Conservation (phyloP, 2,113 vertebrate genomes). For the Danio rerio region DNA sequence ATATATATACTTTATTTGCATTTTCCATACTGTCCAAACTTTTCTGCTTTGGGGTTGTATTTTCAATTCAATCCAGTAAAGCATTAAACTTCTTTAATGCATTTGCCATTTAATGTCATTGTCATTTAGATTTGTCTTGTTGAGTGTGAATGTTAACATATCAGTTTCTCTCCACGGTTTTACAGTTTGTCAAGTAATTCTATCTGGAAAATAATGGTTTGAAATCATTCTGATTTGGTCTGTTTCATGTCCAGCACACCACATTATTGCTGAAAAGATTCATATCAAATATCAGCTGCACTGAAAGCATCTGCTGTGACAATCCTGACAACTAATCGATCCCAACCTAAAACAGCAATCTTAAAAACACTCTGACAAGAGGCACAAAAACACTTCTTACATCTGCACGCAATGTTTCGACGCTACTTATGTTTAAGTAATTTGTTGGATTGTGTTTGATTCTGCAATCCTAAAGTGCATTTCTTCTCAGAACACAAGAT, state of each 20-base stretch:
- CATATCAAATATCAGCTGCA: background rate
- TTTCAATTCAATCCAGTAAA: too few species aligned
- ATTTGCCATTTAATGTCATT: too few species aligned
- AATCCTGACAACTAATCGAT: conserved; percentile 17
- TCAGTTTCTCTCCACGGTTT: background rate
- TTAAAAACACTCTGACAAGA: background rate
- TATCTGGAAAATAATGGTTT: background rate
- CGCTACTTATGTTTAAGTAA: background rate
- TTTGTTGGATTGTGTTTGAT: background rate
- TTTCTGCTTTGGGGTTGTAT: too few species aligned
- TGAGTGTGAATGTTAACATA: too few species aligned
- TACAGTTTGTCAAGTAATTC: background rate
- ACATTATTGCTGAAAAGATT: background rate
- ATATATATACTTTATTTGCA: too few species aligned
- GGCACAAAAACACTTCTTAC: background rate
- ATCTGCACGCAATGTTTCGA: background rate
- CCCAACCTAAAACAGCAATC: background rate
- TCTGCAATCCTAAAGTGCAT: background rate
- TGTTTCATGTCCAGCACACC: background rate
- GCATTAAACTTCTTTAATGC: too few species aligned
- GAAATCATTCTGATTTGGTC: conserved; percentile 2
- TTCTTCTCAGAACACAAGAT: background rate
- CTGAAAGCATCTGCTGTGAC: background rate
- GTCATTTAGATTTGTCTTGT: too few species aligned
- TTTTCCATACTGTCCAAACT: too few species aligned